These are phyloP conservation scores for Machimus rusticus DNA, from an alignment of 2,888 invertebrate species.

Conservation along the genomic window DNA sequence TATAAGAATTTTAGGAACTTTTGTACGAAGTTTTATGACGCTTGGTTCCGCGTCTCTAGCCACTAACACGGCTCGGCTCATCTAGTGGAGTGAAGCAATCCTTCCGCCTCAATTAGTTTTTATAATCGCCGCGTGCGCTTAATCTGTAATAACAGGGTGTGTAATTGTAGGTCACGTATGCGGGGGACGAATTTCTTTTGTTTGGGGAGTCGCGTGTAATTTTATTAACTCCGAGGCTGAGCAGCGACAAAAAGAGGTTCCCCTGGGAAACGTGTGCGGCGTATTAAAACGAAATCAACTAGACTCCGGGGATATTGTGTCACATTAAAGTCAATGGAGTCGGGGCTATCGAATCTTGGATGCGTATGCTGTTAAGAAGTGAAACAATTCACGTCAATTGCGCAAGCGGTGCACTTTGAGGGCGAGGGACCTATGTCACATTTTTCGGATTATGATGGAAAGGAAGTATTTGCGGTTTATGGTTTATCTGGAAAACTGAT, in stretches of 20 bases:
- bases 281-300: constrained; percentile 36
- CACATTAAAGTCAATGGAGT: background rate
- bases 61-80: too few relatives aligned
- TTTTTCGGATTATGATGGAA: background rate
- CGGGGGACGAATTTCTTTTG: constrained; percentile 7
- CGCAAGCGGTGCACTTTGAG: background rate
- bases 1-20: too few relatives aligned
- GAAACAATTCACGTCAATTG: background rate
- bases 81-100: constrained; percentile 20
- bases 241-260: background rate
- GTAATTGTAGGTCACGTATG: constrained; percentile 30
- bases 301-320: background rate
- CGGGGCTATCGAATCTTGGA: background rate
- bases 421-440: background rate
- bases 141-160: constrained; percentile 38
- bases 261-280: constrained; percentile 12
- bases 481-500: background rate
- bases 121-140: constrained; percentile 30
- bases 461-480: background rate
- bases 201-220: constrained; percentile 28
- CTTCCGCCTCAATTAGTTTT: constrained; percentile 31
- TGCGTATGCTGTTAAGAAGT: background rate
- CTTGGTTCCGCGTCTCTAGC: too few relatives aligned
- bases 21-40: too few relatives aligned
- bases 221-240: constrained; percentile 34